phyloP scores from a whole-genome alignment of 2,113 vertebrate species.

The Agapornis roseicollis region DNA sequence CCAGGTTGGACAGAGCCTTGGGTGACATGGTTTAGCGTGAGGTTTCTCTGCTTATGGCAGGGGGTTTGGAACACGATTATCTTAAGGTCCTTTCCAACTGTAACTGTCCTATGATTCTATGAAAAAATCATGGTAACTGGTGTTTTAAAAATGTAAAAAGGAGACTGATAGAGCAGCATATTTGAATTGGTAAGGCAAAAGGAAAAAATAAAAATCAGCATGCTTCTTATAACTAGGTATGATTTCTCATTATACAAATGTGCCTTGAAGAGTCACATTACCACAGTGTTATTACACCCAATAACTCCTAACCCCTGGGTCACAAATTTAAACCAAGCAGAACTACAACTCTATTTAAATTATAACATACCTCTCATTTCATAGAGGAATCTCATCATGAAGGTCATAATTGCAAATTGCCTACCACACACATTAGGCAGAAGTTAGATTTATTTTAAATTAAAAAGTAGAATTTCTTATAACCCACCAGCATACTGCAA shows the following conservation, averaged over 20 bases:
- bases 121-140: neutral
- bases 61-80: neutral
- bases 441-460: slow-evolving; percentile 72
- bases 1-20: neutral
- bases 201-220: slow-evolving; percentile 54
- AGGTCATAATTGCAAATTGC: slow-evolving; percentile 72
- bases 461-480: slow-evolving; percentile 56
- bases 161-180: neutral
- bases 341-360: slow-evolving; percentile 74
- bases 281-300: slow-evolving; percentile 58
- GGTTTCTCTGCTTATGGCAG: neutral
- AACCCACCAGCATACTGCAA: slow-evolving; percentile 26
- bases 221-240: slow-evolving; percentile 58
- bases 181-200: slow-evolving; percentile 58
- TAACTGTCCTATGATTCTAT: neutral
- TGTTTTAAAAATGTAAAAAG: slow-evolving; percentile 14
- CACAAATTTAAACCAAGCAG: slow-evolving; percentile 73
- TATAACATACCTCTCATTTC: slow-evolving; percentile 73
- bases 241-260: slow-evolving; percentile 77
- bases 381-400: slow-evolving; percentile 68
- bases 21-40: neutral
- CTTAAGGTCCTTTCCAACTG: neutral
- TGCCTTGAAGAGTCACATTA: slow-evolving; percentile 67
- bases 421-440: slow-evolving; percentile 36
- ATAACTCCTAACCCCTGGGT: slow-evolving; percentile 70